Evolutionary conservation across 1,140 invertebrate genomes (phyloP).

Genomic region (Aculops lycopersici): DNA sequence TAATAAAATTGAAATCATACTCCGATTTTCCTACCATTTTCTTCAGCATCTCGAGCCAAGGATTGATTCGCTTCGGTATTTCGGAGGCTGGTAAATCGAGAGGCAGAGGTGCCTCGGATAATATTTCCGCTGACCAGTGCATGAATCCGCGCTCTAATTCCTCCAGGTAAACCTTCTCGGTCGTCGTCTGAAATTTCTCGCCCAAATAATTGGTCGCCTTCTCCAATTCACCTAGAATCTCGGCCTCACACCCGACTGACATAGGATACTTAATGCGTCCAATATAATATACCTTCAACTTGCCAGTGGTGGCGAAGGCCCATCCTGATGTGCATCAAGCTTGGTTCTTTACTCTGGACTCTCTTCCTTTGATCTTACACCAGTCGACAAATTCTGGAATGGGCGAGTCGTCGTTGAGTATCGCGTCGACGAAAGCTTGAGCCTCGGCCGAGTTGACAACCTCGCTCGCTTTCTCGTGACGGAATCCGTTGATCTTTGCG

Average conservation of each 20-base stretch:
- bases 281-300: conserved; percentile 48
- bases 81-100: background rate
- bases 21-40: conserved; percentile 3
- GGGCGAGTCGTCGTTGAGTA: conserved; percentile 23
- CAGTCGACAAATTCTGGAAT: conserved; percentile 51
- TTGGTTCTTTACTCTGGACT: conserved; percentile 63
- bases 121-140: background rate
- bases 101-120: background rate
- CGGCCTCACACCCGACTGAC: conserved; percentile 34
- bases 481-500: too few species aligned
- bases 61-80: conserved; percentile 1
- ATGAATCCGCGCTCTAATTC: conserved; percentile 1
- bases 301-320: too few species aligned
- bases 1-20: conserved; percentile 3
- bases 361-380: conserved; percentile 38
- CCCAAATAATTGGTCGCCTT: conserved; percentile 1
- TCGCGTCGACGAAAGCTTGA: too few species aligned
- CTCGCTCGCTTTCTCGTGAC: too few species aligned
- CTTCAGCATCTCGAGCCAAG: conserved; percentile 6
- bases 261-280: conserved; percentile 29
- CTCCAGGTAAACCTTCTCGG: background rate
- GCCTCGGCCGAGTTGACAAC: too few species aligned
- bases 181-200: background rate
- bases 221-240: conserved; percentile 31
- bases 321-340: too few species aligned